Conservation (phyloP, 2,797 vertebrate genomes). For the Sciurus vulgaris region DNA sequence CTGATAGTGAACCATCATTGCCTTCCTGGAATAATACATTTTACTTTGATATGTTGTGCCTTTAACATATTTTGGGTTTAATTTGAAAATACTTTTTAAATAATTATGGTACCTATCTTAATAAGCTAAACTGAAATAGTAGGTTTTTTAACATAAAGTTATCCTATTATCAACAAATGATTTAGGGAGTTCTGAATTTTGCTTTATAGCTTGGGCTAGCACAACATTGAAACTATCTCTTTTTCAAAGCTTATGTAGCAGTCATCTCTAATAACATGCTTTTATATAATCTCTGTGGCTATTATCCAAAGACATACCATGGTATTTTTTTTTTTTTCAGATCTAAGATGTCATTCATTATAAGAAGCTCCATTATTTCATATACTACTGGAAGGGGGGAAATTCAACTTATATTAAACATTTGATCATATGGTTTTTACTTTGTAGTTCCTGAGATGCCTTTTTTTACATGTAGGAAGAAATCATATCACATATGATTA, state of each 20-base stretch:
- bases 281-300: not conserved
- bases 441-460: not conserved
- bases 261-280: not conserved
- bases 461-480: not conserved
- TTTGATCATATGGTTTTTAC: not conserved
- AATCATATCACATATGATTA: not conserved
- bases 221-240: not conserved
- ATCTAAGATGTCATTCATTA: not conserved
- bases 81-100: conserved; percentile 44
- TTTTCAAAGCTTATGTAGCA: conserved; percentile 15
- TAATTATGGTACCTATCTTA: not conserved
- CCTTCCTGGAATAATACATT: not conserved
- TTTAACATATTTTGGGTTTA: conserved; percentile 31
- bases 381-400: not conserved
- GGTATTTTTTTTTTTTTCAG: not conserved
- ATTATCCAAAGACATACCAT: not conserved
- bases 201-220: not conserved
- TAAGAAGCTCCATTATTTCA: not conserved
- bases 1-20: not conserved
- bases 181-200: not conserved
- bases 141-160: conserved; percentile 21
- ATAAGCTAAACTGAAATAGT: conserved; percentile 38
- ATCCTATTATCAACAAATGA: not conserved
- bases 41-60: not conserved
- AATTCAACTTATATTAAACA: not conserved